Evolutionary conservation across 2,888 invertebrate genomes (phyloP), one percentile per base, ranked within the genome.

Genomic region (Hypomecis punctinalis): DNA sequence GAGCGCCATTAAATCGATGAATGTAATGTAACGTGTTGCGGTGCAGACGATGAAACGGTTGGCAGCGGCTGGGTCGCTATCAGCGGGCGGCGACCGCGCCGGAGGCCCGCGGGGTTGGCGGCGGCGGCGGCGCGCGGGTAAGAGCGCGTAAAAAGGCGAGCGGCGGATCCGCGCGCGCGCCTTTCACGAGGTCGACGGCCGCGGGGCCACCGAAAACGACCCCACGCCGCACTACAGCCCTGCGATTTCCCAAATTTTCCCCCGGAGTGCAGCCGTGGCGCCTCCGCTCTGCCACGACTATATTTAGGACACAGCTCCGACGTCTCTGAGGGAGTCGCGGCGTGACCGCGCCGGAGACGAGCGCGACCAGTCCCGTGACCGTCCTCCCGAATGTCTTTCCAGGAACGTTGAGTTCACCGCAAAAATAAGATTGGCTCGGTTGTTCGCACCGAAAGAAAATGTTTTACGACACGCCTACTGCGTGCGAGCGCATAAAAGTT

Each of bases 1-100:
- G 49, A 37, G 37, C 13, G 8, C 40, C 10, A 40, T 40, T 40
- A 40, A 33, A 52, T 52, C 52, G 40, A 42, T 51, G 9, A 40
- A 23, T 49, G 39, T 42, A 40, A 49, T 11, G 9, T 52, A 40
- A n/a, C 33, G 23, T 63, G 56, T 67, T 73, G 85, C 86, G 88
- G 84, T 83, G 89, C 91, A 90, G 91, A 91, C 91, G 83, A 84
- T 82, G 80, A 81, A 82, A 77, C 81, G 85, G 88, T 92, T 92
- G 92, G 85, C 75, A 76, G 81, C 81, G 79, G 76, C 90, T 91
- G 91, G 81, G 84, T 79, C 83, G 88, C 90, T 91, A 91, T 91
- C 92, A 89, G 91, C 91, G 91, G 91, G 89, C 91, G 91, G 92
- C 91, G 91, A 90, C 90, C 91, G 90, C 85, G 84, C 84, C 86